Evolutionary conservation across 2,797 vertebrate species (phyloP), one percentile per base, ranked within the genome.

Genomic region (Australoheros facetus): DNA sequence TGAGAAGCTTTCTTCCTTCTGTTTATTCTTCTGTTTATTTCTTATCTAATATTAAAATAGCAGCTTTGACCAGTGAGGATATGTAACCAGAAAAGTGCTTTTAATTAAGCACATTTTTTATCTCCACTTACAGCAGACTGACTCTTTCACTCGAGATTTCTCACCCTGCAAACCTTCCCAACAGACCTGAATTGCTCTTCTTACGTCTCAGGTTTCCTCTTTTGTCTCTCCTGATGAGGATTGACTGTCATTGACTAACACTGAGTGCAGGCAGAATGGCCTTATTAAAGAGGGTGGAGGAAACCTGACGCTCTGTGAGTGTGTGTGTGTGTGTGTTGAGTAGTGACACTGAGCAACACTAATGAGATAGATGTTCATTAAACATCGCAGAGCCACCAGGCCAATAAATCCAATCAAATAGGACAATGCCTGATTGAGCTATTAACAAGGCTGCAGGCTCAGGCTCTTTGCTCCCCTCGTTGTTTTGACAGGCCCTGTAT

Each of bases 291-390:
- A 73, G 81, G 77, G 77, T 73, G 86, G 83, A 83, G 59, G 84
- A 79, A 91, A 89, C 84, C 82, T 80, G 86, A 86, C 19, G 71
- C 87, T 81, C 59, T 82, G 76, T 71, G 77, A 69, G 80, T 77
- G 75, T 73, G 75, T 75, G 75, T 78, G 75, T 78, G 23, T 23
- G 79, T 80, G 87, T 88, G 86, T 77, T 78, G 60, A 82, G 83
- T 45, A 54, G 87, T 90, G 92, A 92, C 91, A 93, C 86, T 87
- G 85, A 92, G 89, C 89, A 86, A 82, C 86, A 59, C 90, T 94
- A 94, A 94, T 93, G 89, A 94, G 94, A 92, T 92, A 84, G 90
- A 92, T 92, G 91, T 94, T 95, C 92, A 93, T 95, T 95, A 94
- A 94, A 90, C 92, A 89, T 57, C 17, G 21, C 85, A 2, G 76